phyloP scores from a whole-genome alignment of 2,797 vertebrate species.

The Hemibagrus guttatus region DNA sequence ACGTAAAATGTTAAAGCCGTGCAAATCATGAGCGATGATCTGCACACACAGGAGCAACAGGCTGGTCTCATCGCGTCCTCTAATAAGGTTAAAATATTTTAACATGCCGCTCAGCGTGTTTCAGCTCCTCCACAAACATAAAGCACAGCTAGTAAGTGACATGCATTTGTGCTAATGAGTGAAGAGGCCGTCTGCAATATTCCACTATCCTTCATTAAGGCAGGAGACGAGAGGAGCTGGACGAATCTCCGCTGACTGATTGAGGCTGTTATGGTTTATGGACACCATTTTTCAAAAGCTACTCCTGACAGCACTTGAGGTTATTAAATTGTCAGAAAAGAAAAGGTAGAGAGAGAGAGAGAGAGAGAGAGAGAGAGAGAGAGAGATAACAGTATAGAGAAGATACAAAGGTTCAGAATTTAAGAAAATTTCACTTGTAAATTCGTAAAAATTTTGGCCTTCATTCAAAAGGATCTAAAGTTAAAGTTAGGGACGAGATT shows the following conservation, averaged over 20 bases:
- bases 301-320: slow-evolving; percentile 95
- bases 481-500: no score
- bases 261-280: slow-evolving; percentile 99
- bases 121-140: slow-evolving; percentile 69
- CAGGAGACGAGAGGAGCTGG: slow-evolving; percentile 78
- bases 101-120: slow-evolving; percentile 48
- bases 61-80: slow-evolving; percentile 39
- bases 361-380: slow-evolving; percentile 11
- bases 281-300: slow-evolving; percentile 95
- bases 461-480: not conserved
- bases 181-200: slow-evolving; percentile 88
- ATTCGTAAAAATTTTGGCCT: not conserved
- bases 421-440: not conserved
- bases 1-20: slow-evolving; percentile 45
- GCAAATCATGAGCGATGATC: slow-evolving; percentile 48
- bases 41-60: slow-evolving; percentile 51
- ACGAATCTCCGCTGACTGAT: slow-evolving; percentile 89
- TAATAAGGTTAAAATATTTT: slow-evolving; percentile 57
- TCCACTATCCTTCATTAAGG: slow-evolving; percentile 96
- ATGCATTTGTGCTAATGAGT: slow-evolving; percentile 90
- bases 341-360: slow-evolving; percentile 42
- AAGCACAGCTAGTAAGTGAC: slow-evolving; percentile 79
- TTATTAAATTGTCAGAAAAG: slow-evolving; percentile 97
- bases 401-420: slow-evolving; percentile 34
- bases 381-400: slow-evolving; percentile 3